Evolutionary conservation across 2,113 vertebrate species (phyloP), one percentile per base, ranked within the genome.

Genomic region (Neogobius melanostomus): DNA sequence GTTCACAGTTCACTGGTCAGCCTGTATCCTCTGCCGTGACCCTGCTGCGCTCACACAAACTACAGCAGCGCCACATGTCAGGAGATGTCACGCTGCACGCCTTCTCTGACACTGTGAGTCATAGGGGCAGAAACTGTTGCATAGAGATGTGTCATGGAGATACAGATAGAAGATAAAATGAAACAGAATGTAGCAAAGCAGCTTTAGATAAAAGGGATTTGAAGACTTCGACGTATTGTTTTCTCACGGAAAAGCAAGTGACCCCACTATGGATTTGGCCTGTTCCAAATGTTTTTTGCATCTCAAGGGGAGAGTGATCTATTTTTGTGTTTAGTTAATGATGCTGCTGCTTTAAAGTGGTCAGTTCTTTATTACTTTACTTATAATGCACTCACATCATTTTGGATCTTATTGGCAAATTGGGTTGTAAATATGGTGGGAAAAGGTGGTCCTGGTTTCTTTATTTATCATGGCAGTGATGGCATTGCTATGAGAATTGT

Each of bases 1-100:
- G 56, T 74, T 75, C 66, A 84, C 73, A 75, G 82, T 84, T 89
- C 85, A 88, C 54, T 57, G 76, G 75, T 74, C 74, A 72, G 69
- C 67, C 56, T 82, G 75, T 85, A 87, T 81, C 81, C 83, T 53
- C 77, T 77, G 82, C 78, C 59, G 36, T 84, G 74, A 74, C 79
- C 44, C 60, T 67, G 69, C 79, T 72, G 60, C 71, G 76, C 79
- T 64, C 77, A 83, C 79, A 84, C 68, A 81, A 78, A 78, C 76
- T 74, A 73, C 65, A 79, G 69, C 68, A 51, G 66, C 64, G 71
- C 51, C 60, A 69, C 72, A 84, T 81, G 77, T 85, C 77, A 76
- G 52, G 57, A 64, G 71, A 79, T 74, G 80, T 86, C 72, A 75
- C 74, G 67, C 71, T 64, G 52, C 28, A 44, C 62, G 64, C 69